These are phyloP conservation scores for rabbit (Oryctolagus cuniculus) DNA, from an alignment of 2,113 vertebrate species.

Conservation along the genomic window DNA sequence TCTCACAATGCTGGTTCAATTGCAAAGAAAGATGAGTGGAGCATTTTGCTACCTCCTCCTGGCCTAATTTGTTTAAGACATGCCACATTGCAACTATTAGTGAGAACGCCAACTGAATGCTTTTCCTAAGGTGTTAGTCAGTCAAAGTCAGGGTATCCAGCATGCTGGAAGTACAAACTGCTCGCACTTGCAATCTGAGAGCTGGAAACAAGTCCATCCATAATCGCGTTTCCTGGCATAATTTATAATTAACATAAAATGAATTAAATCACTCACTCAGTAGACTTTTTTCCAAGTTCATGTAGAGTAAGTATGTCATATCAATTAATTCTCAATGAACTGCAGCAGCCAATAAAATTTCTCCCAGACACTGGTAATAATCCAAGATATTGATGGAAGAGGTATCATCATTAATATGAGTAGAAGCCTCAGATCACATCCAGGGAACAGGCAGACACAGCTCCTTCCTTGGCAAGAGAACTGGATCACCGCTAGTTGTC, in stretches of 20 bases:
- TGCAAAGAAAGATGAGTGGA: slow-evolving; percentile 88
- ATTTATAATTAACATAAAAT: slow-evolving; percentile 86
- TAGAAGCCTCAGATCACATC: slow-evolving; percentile 53
- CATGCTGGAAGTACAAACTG: slow-evolving; percentile 79
- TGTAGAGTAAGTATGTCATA: slow-evolving; percentile 75
- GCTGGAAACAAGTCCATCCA: slow-evolving; percentile 81
- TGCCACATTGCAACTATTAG: slow-evolving; percentile 77
- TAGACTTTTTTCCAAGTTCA: slow-evolving; percentile 84
- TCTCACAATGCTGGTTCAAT: slow-evolving; percentile 85
- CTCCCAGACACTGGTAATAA: slow-evolving; percentile 78
- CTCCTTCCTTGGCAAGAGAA: slow-evolving; percentile 58
- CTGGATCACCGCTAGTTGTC: slow-evolving; percentile 40
- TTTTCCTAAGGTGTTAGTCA: slow-evolving; percentile 83
- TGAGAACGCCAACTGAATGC: slow-evolving; percentile 80
- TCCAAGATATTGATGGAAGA: slow-evolving; percentile 81
- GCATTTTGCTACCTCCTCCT: slow-evolving; percentile 83
- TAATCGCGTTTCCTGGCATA: slow-evolving; percentile 81
- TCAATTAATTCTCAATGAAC: slow-evolving; percentile 87
- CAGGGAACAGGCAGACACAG: slow-evolving; percentile 23
- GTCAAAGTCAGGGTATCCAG: slow-evolving; percentile 81
- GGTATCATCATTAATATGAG: slow-evolving; percentile 78
- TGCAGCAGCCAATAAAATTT: slow-evolving; percentile 84
- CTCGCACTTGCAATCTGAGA: slow-evolving; percentile 57
- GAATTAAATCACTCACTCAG: slow-evolving; percentile 83
- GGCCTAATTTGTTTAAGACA: slow-evolving; percentile 85